These are phyloP conservation scores for Bombus difficillimus DNA, from an alignment of 1,140 invertebrate genomes.

Conservation along the genomic window DNA sequence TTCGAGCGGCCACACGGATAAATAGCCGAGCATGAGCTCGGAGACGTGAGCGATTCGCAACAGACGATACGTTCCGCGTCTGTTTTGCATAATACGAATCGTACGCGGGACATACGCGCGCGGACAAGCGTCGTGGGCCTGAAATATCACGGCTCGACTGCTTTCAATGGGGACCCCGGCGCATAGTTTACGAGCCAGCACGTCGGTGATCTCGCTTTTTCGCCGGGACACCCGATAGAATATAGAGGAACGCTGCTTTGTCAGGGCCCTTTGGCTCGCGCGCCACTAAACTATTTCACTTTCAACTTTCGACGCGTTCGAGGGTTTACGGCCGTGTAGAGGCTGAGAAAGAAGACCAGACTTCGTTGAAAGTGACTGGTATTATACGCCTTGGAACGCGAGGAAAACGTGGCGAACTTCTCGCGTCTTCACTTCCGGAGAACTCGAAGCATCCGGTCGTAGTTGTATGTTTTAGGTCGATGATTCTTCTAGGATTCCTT, in stretches of 20 bases:
- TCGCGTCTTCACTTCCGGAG: not conserved
- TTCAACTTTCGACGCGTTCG: constrained; percentile 54
- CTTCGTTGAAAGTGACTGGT: not conserved
- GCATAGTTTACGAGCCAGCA: constrained; percentile 61
- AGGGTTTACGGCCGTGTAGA: constrained; percentile 48
- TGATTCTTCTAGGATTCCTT: not conserved
- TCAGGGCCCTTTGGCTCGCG: constrained; percentile 39
- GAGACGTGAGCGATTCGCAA: constrained; percentile 60
- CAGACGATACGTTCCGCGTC: constrained; percentile 66
- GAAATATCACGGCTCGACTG: constrained; percentile 68
- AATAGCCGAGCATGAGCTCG: constrained; percentile 8
- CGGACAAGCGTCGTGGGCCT: constrained; percentile 61
- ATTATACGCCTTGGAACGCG: too few species aligned
- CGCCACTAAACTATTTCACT: constrained; percentile 57
- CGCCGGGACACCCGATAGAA: constrained; percentile 53
- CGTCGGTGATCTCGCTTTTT: constrained; percentile 41
- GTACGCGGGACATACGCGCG: constrained; percentile 4
- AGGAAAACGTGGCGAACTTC: too few species aligned
- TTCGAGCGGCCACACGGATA: not conserved
- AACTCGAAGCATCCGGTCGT: not conserved
- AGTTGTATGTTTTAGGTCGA: not conserved
- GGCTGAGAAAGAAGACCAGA: constrained; percentile 12
- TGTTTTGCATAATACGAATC: constrained; percentile 69
- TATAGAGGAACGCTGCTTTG: constrained; percentile 42
- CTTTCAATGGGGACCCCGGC: constrained; percentile 55